Evolutionary conservation across 2,888 invertebrate species (phyloP), one percentile per base, ranked within the genome.

Genomic region (Apantesis nais): DNA sequence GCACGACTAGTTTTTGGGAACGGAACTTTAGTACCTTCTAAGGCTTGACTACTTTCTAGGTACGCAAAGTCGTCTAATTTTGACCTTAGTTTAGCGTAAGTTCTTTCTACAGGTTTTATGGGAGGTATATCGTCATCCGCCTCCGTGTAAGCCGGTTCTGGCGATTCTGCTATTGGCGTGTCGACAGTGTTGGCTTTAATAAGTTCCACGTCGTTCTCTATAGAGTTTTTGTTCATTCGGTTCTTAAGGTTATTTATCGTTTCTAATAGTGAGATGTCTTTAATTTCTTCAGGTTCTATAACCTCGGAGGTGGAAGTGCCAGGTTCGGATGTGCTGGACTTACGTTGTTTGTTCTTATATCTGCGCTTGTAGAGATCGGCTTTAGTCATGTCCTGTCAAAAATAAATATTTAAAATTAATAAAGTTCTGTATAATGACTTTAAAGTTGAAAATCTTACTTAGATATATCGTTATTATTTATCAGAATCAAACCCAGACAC

Each of bases 311-410:
- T 83, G 2, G 90, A 88, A 3, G 91, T 86, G 2, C 85, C 80
- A 0, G 91, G 85, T 60, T 91, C 91, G 4, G 89, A 88, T 0
- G 83, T 74, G 78, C 88, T 89, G 0, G 91, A 91, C 25, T 86
- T 83, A 7, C 92, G 81, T 58, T 89, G 92, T 76, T 92, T 94
- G 85, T 88, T 93, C 78, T 94, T 95, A 85, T 86, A 92, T 41
- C 94, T 87, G 1, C 94, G 92, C 72, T 94, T 93, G 89, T 94
- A 94, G 0, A 95, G 88, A 22, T 94, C 93, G 0, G 94, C 94
- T 86, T 94, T 93, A 69, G 94, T 94, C 94, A 94, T 94, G 81
- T 95, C 94, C 94, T 95, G 89, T 55, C 66, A 75, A 72, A 44
- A 72, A 58, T 5, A 29, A 29, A 61, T 62, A 31, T 22, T 19